Evolutionary conservation across 2,113 vertebrate species (phyloP), one percentile per base, ranked within the genome.

Genomic region (Heterotis niloticus): DNA sequence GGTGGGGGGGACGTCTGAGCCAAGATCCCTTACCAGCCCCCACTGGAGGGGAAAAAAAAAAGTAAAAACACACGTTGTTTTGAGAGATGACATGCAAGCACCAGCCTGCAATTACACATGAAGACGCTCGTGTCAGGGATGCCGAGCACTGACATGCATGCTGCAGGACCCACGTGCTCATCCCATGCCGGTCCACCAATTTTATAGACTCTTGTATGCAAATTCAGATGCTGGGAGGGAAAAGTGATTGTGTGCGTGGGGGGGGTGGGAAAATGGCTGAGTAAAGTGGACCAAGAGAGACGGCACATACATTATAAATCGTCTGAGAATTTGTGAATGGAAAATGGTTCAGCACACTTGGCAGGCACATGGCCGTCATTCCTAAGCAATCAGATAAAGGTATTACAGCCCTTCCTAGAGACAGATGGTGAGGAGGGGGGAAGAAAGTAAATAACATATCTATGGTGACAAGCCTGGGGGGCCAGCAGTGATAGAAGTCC

Each of bases 281-380:
- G 34, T 7, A 54, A 23, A 59, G 3, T 24, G 83, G 75, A 85
- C 81, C 78, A 81, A 81, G 81, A 83, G 88, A 86, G 86, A 84
- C 83, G 75, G 16, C 77, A 64, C 44, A 75, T 44, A 29, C 76
- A 77, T 79, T 70, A 81, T 75, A 69, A 80, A 82, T 66, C 52
- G 88, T 91, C 91, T 88, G 85, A 88, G 91, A 90, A 90, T 90
- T 88, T 91, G 88, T 89, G 88, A 91, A 90, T 88, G 90, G 89
- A 91, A 90, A 90, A 89, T 81, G 82, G 82, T 90, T 89, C 80
- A 85, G 83, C 83, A 83, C 80, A 82, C 74, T 88, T 89, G 89
- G 90, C 84, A 65, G 68, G 64, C 12, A 76, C 54, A 14, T 28
- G 77, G 54, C 52, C 71, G 76, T 83, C 66, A 82, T 83, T 82